Conservation (phyloP, 2,113 vertebrate species). For the Vombatus ursinus region DNA sequence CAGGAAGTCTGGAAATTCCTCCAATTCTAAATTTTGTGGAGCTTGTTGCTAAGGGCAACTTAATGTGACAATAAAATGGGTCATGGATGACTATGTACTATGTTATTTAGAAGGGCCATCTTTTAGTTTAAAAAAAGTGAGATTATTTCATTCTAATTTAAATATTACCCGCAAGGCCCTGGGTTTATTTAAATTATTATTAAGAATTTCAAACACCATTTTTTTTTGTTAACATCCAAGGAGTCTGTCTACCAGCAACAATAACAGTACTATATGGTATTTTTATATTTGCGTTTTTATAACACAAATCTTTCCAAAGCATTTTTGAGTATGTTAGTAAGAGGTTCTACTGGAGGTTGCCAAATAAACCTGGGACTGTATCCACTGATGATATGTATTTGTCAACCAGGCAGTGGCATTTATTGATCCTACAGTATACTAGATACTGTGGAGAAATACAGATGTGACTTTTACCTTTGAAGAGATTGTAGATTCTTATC, state of each 20-base stretch:
- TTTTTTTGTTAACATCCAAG: constrained; percentile 29
- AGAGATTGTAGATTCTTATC: constrained; percentile 8
- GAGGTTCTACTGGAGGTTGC: background rate
- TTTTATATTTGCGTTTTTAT: background rate
- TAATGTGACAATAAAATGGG: background rate
- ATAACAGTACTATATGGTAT: background rate
- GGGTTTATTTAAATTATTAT: constrained; percentile 25
- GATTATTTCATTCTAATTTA: background rate
- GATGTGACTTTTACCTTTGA: constrained; percentile 14
- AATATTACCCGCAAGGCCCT: background rate
- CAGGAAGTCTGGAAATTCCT: background rate
- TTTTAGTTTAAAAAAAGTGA: constrained; percentile 18
- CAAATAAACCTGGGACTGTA: background rate
- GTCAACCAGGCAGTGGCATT: constrained; percentile 38
- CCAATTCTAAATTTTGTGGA: background rate
- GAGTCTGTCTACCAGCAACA: background rate
- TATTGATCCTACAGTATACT: background rate
- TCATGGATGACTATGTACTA: background rate
- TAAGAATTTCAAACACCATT: constrained; percentile 15
- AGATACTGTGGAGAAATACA: constrained; percentile 30
- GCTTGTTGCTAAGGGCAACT: background rate
- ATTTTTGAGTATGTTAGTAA: background rate
- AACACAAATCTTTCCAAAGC: background rate
- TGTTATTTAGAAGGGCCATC: background rate
- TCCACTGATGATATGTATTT: constrained; percentile 19